These are phyloP conservation scores for Tupiocoris notatus DNA, from an alignment of 2,888 invertebrate species.

Conservation along the genomic window DNA sequence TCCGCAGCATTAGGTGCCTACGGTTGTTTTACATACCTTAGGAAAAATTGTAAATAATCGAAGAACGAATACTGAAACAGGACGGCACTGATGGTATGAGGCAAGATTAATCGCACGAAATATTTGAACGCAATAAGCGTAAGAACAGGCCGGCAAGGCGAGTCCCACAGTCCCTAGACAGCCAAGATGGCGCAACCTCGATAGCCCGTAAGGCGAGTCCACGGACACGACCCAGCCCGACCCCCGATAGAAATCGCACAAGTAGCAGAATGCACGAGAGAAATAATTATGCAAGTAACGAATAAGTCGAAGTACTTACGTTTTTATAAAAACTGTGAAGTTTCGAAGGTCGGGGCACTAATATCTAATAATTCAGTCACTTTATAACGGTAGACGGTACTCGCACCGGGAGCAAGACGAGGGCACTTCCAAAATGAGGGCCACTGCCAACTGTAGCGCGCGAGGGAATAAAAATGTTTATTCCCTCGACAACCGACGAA, in stretches of 20 bases:
- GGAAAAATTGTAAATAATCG: too few species aligned
- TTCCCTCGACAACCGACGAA: background rate
- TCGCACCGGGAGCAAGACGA: slow-evolving; percentile 46
- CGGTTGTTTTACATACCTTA: too few species aligned
- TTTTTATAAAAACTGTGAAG: slow-evolving; percentile 45
- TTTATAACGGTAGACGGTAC: slow-evolving; percentile 50
- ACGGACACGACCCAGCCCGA: slow-evolving; percentile 32
- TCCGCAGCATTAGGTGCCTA: too few species aligned
- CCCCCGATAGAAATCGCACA: background rate
- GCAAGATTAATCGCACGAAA: background rate
- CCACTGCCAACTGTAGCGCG: slow-evolving; percentile 23
- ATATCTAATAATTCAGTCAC: slow-evolving; percentile 48
- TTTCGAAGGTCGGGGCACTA: slow-evolving; percentile 47
- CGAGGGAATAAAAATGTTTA: background rate
- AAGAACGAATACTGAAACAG: too few species aligned
- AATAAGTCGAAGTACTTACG: slow-evolving; percentile 41
- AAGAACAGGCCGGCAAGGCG: slow-evolving; percentile 21
- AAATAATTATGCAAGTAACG: background rate
- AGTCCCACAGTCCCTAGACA: slow-evolving; percentile 2
- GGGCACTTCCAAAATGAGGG: background rate
- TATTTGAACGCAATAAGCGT: background rate
- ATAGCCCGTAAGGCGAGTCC: slow-evolving; percentile 8
- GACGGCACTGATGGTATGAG: too few species aligned
- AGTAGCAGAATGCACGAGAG: too few species aligned
- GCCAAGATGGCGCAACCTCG: slow-evolving; percentile 40